Evolutionary conservation across 2,888 invertebrate genomes (phyloP).

Genomic region (Dicranocentrus wangi): DNA sequence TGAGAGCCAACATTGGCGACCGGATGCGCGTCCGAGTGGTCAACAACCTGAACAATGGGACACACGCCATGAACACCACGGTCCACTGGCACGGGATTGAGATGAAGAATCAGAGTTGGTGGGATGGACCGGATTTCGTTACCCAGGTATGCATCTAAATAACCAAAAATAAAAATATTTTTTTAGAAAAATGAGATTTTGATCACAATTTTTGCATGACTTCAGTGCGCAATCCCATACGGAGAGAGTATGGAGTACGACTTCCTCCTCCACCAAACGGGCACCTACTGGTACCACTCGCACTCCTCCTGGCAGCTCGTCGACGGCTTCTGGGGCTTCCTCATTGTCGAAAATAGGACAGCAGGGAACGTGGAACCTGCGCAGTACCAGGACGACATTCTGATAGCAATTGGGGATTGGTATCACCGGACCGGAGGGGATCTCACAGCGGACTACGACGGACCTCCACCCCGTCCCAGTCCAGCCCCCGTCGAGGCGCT

Average conservation of each 20-base stretch:
- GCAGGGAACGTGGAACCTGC: neutral
- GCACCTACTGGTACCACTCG: conserved; percentile 14
- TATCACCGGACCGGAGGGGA: neutral
- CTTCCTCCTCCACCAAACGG: neutral
- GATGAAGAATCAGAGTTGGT: conserved; percentile 74
- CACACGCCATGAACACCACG: conserved; percentile 72
- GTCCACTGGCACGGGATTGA: conserved; percentile 78
- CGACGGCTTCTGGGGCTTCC: conserved; percentile 33
- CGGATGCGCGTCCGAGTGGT: neutral
- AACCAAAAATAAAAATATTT: conserved; percentile 50
- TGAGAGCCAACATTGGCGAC: conserved; percentile 5
- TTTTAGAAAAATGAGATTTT: neutral
- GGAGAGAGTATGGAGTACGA: too few relatives aligned
- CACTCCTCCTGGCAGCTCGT: conserved; percentile 27
- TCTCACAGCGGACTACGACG: neutral
- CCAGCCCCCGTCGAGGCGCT: conserved; percentile 23
- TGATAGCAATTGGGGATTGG: conserved; percentile 30
- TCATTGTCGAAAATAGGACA: conserved; percentile 6
- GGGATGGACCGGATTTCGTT: conserved; percentile 76
- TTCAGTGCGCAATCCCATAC: too few relatives aligned
- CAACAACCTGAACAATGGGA: neutral
- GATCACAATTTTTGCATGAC: too few relatives aligned
- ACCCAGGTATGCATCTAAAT: conserved; percentile 74
- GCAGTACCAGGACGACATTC: conserved; percentile 31
- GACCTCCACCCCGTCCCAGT: neutral